These are phyloP conservation scores for Neoniphon sammara DNA, from an alignment of 2,797 vertebrate species.

Conservation along the genomic window DNA sequence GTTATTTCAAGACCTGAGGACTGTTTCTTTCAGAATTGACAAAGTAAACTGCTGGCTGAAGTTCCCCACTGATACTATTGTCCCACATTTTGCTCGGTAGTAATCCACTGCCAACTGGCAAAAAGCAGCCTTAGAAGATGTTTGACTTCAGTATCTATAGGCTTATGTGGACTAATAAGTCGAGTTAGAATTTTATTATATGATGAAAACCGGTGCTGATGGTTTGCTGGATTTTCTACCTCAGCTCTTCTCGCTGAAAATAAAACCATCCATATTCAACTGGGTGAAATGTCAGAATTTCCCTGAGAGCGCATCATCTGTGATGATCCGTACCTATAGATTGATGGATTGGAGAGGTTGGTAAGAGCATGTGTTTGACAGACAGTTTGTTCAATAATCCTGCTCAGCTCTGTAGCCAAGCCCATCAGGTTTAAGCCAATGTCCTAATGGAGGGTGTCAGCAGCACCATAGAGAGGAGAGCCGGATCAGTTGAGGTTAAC, in stretches of 20 bases:
- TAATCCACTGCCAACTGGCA: background rate
- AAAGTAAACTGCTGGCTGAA: conserved; percentile 7
- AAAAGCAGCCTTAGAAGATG: background rate
- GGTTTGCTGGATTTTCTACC: conserved; percentile 2
- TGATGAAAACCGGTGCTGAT: background rate
- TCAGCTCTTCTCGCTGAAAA: background rate
- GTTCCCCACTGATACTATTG: background rate
- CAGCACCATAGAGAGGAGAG: conserved; percentile 44
- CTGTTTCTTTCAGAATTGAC: conserved; percentile 17
- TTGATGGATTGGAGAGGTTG: conserved; percentile 28
- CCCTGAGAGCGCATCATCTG: background rate
- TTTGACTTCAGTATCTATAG: background rate
- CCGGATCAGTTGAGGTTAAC: conserved; percentile 50
- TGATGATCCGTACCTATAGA: conserved; percentile 17
- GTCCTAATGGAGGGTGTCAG: conserved; percentile 56
- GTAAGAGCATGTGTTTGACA: conserved; percentile 40
- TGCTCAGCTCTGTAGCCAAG: conserved; percentile 45
- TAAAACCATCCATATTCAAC: background rate
- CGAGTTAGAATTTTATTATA: background rate
- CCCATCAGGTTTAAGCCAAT: conserved; percentile 59
- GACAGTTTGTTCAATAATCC: conserved; percentile 51
- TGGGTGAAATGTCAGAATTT: background rate
- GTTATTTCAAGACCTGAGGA: conserved; percentile 39
- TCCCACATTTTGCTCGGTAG: background rate
- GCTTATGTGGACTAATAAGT: background rate